A percentile compares a stretch with the other conserved stretches of the same genome.
Evolutionary conservation across 2,888 invertebrate species (phyloP).

Genomic region (Poecilobothrus nobilitatus): DNA sequence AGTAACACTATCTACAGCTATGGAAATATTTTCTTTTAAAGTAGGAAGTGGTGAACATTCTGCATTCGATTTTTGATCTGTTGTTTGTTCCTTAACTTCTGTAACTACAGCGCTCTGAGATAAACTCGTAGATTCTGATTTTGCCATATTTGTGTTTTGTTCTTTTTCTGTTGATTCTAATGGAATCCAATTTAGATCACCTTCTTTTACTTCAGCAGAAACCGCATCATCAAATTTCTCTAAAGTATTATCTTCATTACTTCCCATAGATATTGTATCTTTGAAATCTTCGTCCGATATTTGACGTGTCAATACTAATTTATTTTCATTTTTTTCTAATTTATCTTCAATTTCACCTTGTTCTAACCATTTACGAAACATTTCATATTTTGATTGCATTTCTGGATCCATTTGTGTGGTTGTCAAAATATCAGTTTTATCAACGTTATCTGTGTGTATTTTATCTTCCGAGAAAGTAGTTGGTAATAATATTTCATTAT

Average conservation of each 20-base stretch:
- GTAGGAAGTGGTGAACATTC: slow-evolving; percentile 12
- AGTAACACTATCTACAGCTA: not conserved
- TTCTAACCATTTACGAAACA: slow-evolving; percentile 26
- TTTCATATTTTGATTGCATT: slow-evolving; percentile 32
- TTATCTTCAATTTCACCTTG: slow-evolving; percentile 2
- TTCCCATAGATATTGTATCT: slow-evolving; percentile 24
- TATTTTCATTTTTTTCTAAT: not conserved
- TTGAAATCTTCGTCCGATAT: slow-evolving; percentile 39
- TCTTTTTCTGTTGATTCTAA: not conserved
- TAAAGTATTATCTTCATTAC: slow-evolving; percentile 17
- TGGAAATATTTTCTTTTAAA: not conserved
- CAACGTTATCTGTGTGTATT: slow-evolving; percentile 35
- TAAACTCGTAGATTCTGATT: not conserved
- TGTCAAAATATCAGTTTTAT: not conserved
- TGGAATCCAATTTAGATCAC: not conserved
- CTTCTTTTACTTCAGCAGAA: not conserved
- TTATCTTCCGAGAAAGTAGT: not conserved
- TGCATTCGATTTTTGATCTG: slow-evolving; percentile 7
- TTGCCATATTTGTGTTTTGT: not conserved
- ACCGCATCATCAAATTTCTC: slow-evolving; percentile 15
- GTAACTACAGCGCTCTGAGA: not conserved
- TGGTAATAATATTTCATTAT: not conserved
- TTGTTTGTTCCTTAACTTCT: not conserved
- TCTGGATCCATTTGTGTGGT: slow-evolving; percentile 22
- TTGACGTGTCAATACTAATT: slow-evolving; percentile 27